Evolutionary conservation across 2,113 vertebrate genomes (phyloP), one percentile per base, ranked within the genome.

Genomic region (Tetraodon nigroviridis): DNA sequence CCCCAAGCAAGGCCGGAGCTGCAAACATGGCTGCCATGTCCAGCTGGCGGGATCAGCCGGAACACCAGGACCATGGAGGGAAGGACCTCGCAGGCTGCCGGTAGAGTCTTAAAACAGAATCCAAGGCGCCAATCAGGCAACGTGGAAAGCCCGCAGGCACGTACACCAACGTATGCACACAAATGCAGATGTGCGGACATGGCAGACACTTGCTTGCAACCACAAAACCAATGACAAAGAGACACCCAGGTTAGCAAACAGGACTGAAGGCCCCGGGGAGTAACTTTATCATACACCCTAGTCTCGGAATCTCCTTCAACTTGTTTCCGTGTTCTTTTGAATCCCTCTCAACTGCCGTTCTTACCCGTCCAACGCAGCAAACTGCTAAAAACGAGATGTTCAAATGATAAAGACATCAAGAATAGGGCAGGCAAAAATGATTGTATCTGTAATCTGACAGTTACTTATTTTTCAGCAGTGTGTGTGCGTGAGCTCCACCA

Each of bases 41-140:
- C 92, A 7, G 2, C 79, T 65, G 90, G 87, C 17, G 89, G 85
- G 41, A 90, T 81, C 24, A 99, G 90, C 57, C 91, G 91, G 79
- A 99, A 96, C 8, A 96, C 73, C 32, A 99, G 79, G 5, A 90
- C 88, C 85, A 81, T 88, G 58, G 90, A 93, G 17, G 90, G 92
- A 19, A 89, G 81, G 57, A 93, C n/a, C 45, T 90, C 75, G 63
- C 78, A 83, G 62, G 82, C 74, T n/a, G 87, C 75, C 66, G 94
- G 94, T 46, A 97, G 55, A 56, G 89, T 73, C 94, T 98, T 78
- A 6, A 16, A 65, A 73, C 29, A 27, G 24, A 66, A 71, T 2
- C 53, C 7, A 32, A 18, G 57, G 22, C 19, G 42, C 21, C 51
- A 29, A 51, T 55, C 44, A 58, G 24, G 51, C 20, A n/a, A 48